phyloP scores from a whole-genome alignment of 2,797 vertebrate genomes.

The Apogon hyalosoma region DNA sequence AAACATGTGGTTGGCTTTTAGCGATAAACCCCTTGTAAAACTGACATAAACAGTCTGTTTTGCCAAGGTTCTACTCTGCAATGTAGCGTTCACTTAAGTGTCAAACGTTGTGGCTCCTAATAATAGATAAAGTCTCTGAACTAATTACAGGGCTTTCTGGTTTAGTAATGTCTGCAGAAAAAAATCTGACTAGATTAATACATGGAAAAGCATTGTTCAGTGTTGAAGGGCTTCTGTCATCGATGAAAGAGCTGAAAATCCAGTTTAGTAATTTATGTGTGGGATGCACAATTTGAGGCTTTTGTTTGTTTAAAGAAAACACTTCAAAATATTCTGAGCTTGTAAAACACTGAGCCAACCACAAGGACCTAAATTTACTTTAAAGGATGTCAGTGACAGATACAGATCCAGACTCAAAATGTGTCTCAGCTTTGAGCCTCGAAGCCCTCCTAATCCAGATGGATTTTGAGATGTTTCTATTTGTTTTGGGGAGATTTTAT shows the following conservation, averaged over 20 bases:
- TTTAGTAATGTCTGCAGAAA: conserved; percentile 17
- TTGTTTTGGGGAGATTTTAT: conserved; percentile 58
- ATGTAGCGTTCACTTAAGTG: conserved; percentile 25
- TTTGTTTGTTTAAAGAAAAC: neutral
- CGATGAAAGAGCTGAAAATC: too few species aligned
- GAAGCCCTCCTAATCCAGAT: conserved; percentile 59
- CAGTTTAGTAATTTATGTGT: too few species aligned
- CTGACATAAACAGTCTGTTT: conserved; percentile 31
- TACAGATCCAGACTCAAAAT: conserved; percentile 7
- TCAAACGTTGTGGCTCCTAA: neutral
- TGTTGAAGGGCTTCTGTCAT: neutral
- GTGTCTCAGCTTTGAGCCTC: conserved; percentile 25
- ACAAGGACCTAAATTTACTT: conserved; percentile 27
- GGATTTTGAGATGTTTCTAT: conserved; percentile 36
- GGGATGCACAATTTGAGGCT: neutral
- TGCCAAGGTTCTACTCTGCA: conserved; percentile 21
- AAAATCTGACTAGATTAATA: conserved; percentile 5
- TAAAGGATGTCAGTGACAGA: conserved; percentile 6
- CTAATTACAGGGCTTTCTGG: conserved; percentile 28
- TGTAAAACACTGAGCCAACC: conserved; percentile 12
- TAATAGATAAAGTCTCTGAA: conserved; percentile 21
- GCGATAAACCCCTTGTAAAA: conserved; percentile 33
- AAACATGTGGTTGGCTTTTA: conserved; percentile 52
- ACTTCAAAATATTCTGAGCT: too few species aligned
- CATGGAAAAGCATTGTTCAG: neutral